Percentiles rank a stretch among this genome's conserved stretches.
Evolutionary conservation across 35 echinoderm and acorn worm genomes (phyloP).

Genomic region (Amphiura filiformis): DNA sequence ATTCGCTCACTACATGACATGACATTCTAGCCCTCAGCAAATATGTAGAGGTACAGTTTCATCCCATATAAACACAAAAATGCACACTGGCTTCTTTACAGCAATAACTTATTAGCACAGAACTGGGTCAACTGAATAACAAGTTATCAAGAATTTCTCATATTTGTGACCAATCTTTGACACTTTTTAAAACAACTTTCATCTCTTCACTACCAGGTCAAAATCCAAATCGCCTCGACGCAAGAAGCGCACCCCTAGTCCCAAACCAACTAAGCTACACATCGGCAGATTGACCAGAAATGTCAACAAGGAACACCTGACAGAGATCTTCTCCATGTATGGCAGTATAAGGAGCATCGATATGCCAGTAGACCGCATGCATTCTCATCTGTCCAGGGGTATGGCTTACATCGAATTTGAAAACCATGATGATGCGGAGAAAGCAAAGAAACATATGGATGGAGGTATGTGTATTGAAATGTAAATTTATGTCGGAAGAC

Average conservation of each 20-base stretch:
- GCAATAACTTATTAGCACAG: no score
- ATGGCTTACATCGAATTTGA: conserved; percentile 91
- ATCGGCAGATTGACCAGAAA: conserved; percentile 81
- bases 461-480: conserved; percentile 65
- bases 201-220: background rate
- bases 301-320: conserved; percentile 92
- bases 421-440: conserved; percentile 83
- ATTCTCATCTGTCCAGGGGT: conserved; percentile 73
- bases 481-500: background rate
- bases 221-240: conserved; percentile 80
- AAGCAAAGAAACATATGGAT: conserved; percentile 95
- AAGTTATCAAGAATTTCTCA: no score
- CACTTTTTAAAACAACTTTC: background rate
- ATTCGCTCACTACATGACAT: no score
- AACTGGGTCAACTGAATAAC: no score
- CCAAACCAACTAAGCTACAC: conserved; percentile 77
- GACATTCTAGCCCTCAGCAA: no score
- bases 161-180: no score
- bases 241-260: conserved; percentile 73
- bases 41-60: no score
- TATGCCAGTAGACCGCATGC: conserved; percentile 58
- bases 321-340: conserved; percentile 95
- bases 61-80: no score
- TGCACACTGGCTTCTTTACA: no score
- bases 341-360: conserved; percentile 77